Percentiles rank a stretch among this genome's conserved stretches.
Evolutionary conservation across 1,140 invertebrate species (phyloP).

Genomic region (Papilio machaon): DNA sequence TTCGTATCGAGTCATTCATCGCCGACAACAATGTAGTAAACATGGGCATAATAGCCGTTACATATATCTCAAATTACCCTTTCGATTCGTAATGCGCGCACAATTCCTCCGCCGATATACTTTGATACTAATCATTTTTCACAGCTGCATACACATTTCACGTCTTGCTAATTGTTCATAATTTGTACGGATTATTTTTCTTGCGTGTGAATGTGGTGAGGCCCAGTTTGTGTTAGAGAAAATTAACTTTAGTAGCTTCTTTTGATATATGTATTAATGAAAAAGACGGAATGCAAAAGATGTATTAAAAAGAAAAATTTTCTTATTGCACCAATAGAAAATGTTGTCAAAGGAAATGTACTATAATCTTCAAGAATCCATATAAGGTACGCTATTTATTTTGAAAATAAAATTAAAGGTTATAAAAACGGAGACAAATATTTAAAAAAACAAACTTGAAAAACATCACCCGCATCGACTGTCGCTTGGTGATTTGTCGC

Average conservation of each 20-base stretch:
- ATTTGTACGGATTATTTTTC: background rate
- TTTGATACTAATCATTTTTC: conserved; percentile 20
- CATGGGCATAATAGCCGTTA: conserved; percentile 71
- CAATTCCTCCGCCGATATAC: conserved; percentile 26
- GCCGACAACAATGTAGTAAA: conserved; percentile 75
- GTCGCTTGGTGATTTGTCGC: conserved; percentile 63
- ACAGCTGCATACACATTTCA: background rate
- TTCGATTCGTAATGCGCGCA: conserved; percentile 54
- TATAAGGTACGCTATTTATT: background rate
- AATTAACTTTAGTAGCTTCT: background rate
- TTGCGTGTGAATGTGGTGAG: background rate
- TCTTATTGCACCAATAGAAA: no score
- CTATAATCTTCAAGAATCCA: no score
- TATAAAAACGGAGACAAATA: conserved; percentile 36
- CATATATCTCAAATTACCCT: conserved; percentile 67
- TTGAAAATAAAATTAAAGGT: background rate
- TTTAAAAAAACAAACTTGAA: conserved; percentile 43
- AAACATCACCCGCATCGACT: conserved; percentile 57
- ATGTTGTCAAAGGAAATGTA: no score
- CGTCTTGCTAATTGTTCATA: conserved; percentile 13
- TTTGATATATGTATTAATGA: no score
- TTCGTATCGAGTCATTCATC: conserved; percentile 77
- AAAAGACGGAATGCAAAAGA: no score
- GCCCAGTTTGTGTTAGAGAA: background rate
- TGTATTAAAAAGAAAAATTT: no score